phyloP scores from a whole-genome alignment of 1,140 invertebrate genomes.

The Calosoma granatense region DNA sequence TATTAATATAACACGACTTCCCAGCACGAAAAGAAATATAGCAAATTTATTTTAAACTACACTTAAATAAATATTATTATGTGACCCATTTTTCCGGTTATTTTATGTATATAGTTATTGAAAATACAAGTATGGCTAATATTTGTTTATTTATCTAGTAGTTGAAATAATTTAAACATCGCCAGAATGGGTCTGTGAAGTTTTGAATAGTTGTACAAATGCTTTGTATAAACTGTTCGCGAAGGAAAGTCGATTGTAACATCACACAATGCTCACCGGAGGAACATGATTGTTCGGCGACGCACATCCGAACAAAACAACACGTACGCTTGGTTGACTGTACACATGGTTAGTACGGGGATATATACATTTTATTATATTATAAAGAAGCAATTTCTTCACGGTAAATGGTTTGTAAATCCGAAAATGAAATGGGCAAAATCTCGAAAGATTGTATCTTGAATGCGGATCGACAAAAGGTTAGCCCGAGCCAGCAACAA shows the following conservation, averaged over 20 bases:
- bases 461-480: background rate
- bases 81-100: too few species aligned
- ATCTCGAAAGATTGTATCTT: slow-evolving; percentile 4
- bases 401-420: slow-evolving; percentile 8
- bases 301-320: background rate
- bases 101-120: too few species aligned
- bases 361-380: slow-evolving; percentile 9
- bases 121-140: too few species aligned
- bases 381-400: slow-evolving; percentile 9
- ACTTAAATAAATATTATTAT: too few species aligned
- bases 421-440: slow-evolving; percentile 8
- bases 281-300: background rate
- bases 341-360: background rate
- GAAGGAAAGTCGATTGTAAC: slow-evolving; percentile 5
- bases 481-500: background rate
- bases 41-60: too few species aligned
- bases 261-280: background rate
- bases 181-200: background rate
- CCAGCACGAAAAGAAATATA: too few species aligned
- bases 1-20: too few species aligned
- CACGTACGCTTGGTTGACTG: slow-evolving; percentile 1
- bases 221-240: background rate
- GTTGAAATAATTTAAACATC: background rate
- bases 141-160: too few species aligned
- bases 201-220: background rate